Evolutionary conservation across 2,113 vertebrate species (phyloP), one percentile per base, ranked within the genome.

Genomic region (Pongo pygmaeus): DNA sequence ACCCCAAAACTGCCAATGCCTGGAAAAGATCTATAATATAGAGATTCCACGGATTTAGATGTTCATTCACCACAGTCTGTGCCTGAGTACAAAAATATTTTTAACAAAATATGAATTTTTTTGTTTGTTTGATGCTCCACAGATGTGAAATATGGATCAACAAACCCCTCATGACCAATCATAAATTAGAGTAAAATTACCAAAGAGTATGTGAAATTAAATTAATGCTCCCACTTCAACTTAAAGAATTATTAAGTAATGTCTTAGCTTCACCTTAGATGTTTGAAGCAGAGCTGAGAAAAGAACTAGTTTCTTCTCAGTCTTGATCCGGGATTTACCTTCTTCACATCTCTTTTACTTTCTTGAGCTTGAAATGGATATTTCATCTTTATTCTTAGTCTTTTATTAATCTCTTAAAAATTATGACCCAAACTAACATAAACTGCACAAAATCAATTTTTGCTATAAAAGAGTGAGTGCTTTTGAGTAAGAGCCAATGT

Each of bases 381-480:
- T 8, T 22, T 97, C 16, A 78, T 86, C 85, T 78, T 89, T 46
- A 78, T 38, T 11, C 6, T 10, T 50, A 69, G 6, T 93, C 2
- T 86, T 72, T 84, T 52, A 83, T 74, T 81, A 79, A 78, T 69
- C 23, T 79, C 46, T 91, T 94, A 75, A 96, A 75, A 97, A 59
- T 55, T 69, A 57, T 40, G 27, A 78, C 6, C 16, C 23, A 69
- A 69, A 30, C 48, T 86, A 70, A 59, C 46, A 48, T 74, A 92
- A 95, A 74, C 77, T 72, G 11, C 43, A 74, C 77, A 77, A 43
- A 93, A n/a, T 3, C 25, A 85, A 46, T 77, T 64, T 95, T 20
- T 64, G n/a, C 13, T 48, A 32, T 67, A 46, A 70, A 92, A 59
- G 11, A 80, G 0, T 70, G 75, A 27, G 12, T 69, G 38, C 6